phyloP scores from a whole-genome alignment of 2,113 vertebrate species.

The Heloderma charlesbogerti region DNA sequence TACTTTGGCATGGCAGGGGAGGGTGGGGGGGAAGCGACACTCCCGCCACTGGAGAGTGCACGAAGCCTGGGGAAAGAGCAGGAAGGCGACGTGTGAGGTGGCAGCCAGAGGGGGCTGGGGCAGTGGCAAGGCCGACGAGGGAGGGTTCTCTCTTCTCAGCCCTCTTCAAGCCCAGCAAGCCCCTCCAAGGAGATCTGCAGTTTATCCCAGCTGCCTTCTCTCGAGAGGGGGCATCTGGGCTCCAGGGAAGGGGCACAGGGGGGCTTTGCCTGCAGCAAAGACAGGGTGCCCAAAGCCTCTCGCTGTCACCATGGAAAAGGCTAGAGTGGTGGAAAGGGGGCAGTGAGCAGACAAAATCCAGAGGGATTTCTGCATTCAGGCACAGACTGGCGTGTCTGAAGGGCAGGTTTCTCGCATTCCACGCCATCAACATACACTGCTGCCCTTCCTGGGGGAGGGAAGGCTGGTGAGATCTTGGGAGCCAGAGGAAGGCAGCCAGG shows the following conservation, averaged over 20 bases:
- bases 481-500: no score
- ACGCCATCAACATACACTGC: no score
- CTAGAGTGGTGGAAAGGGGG: background rate
- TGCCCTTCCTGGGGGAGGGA: no score
- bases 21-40: conserved; percentile 89
- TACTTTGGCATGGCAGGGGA: conserved; percentile 96
- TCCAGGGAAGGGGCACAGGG: no score
- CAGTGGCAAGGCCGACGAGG: background rate
- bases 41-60: conserved; percentile 91
- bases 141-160: background rate
- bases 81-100: rapidly evolving
- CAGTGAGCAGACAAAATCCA: background rate
- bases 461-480: no score
- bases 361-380: no score
- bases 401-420: background rate
- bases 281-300: no score
- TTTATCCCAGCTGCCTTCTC: background rate
- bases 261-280: no score
- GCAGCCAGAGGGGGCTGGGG: no score
- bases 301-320: no score
- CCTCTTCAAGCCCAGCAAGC: background rate
- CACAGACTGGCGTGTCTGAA: background rate
- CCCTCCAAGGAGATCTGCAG: background rate
- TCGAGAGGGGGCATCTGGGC: background rate
- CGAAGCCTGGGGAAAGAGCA: conserved; percentile 80